These are phyloP conservation scores for Chaetura pelagica DNA, from an alignment of 2,113 vertebrate genomes.

Conservation along the genomic window DNA sequence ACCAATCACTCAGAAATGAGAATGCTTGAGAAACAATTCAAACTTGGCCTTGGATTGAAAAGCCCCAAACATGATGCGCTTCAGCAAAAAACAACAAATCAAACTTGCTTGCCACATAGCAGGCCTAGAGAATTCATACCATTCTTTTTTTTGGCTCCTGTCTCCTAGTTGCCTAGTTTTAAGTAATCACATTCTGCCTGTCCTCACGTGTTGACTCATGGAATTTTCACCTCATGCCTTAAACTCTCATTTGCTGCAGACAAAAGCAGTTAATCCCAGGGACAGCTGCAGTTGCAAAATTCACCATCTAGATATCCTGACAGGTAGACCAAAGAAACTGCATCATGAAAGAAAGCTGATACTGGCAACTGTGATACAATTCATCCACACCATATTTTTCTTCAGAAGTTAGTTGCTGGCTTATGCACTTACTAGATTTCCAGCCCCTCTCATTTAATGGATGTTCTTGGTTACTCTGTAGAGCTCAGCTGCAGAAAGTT, in stretches of 20 bases:
- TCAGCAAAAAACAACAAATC: neutral
- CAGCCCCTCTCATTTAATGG: neutral
- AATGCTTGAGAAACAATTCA: neutral
- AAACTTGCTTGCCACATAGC: neutral
- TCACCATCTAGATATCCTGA: neutral
- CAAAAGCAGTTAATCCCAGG: neutral
- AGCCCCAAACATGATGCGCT: neutral
- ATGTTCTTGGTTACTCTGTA: neutral
- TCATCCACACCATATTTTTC: neutral
- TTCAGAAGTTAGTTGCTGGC: neutral
- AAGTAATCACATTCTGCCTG: neutral
- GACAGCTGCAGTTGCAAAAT: neutral
- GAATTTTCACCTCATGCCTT: neutral
- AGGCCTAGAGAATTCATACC: neutral
- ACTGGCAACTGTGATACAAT: neutral
- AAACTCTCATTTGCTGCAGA: neutral
- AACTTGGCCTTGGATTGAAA: neutral
- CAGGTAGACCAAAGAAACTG: neutral
- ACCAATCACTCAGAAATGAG: neutral
- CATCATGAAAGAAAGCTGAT: neutral
- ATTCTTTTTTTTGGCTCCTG: neutral
- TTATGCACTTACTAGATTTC: neutral
- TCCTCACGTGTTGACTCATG: neutral
- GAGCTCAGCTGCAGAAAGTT: neutral
- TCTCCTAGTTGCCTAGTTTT: neutral